Conservation (phyloP, 1,140 invertebrate species). For the Nephotettix cincticeps region DNA sequence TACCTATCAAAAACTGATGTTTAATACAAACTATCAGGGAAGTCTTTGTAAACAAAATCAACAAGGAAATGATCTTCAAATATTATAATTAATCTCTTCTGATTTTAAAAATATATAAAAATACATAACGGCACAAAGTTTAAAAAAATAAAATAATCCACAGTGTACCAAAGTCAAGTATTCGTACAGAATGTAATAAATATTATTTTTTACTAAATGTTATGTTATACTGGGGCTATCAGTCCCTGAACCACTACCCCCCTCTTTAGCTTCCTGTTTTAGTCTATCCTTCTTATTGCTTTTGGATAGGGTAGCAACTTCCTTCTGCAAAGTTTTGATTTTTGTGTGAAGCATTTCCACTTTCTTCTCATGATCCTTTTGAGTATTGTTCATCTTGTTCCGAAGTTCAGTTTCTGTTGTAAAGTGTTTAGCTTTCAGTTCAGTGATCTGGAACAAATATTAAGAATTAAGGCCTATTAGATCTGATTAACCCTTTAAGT, state of each 20-base stretch:
- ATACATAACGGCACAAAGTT: no score
- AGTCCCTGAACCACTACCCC: slow-evolving; percentile 72
- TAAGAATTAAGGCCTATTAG: no score
- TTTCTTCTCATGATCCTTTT: slow-evolving; percentile 80
- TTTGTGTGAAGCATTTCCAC: slow-evolving; percentile 74
- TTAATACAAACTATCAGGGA: no score
- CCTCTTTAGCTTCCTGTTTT: slow-evolving; percentile 45
- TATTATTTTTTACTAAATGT: slow-evolving; percentile 8
- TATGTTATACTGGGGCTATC: slow-evolving; percentile 59
- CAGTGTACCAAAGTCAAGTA: no score
- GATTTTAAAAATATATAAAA: no score
- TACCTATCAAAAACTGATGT: no score
- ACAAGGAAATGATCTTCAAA: no score
- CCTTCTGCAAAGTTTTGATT: slow-evolving; percentile 75
- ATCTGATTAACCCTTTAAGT: no score
- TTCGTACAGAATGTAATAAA: neutral
- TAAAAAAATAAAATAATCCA: no score
- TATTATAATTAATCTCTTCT: no score
- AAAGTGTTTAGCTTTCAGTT: slow-evolving; percentile 89
- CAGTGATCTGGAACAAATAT: slow-evolving; percentile 77
- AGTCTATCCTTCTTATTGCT: slow-evolving; percentile 60
- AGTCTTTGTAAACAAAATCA: no score
- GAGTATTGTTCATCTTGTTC: slow-evolving; percentile 76
- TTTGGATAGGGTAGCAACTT: slow-evolving; percentile 82
- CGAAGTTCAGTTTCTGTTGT: slow-evolving; percentile 83